Conservation (phyloP, 2,888 invertebrate genomes). For the Phania funesta region DNA sequence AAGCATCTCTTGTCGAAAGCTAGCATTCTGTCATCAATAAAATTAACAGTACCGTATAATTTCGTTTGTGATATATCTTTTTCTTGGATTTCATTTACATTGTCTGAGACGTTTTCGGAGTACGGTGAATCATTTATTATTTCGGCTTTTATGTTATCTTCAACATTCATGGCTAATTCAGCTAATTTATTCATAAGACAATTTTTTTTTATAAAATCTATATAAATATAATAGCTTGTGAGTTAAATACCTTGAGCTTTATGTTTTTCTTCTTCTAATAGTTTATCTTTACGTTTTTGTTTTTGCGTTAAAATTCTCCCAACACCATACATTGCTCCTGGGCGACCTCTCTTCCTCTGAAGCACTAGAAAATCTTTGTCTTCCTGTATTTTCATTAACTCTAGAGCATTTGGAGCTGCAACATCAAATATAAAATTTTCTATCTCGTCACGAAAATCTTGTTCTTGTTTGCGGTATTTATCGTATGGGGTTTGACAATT, state of each 20-base stretch:
- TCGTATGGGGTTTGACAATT: constrained; percentile 4
- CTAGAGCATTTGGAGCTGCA: constrained; percentile 32
- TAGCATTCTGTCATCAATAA: constrained; percentile 29
- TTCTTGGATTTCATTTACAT: too few species aligned
- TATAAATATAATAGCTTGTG: constrained; percentile 18
- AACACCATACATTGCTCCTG: constrained; percentile 27
- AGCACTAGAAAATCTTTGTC: too few species aligned
- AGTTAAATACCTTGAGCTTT: constrained; percentile 32
- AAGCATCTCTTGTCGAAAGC: constrained; percentile 21
- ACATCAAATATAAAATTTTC: constrained; percentile 31
- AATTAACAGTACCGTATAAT: constrained; percentile 21
- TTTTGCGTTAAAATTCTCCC: neutral
- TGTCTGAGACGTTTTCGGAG: constrained; percentile 29
- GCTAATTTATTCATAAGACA: constrained; percentile 20
- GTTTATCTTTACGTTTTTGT: constrained; percentile 24
- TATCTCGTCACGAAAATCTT: constrained; percentile 19
- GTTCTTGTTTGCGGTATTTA: constrained; percentile 19
- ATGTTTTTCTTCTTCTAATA: constrained; percentile 31
- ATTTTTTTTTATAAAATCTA: constrained; percentile 11
- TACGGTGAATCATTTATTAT: constrained; percentile 2
- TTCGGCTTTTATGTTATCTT: too few species aligned
- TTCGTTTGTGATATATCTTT: constrained; percentile 26
- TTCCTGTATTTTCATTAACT: too few species aligned
- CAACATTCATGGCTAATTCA: constrained; percentile 23
- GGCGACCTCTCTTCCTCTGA: constrained; percentile 28